phyloP scores from a whole-genome alignment of 2,888 invertebrate species.

The Microchrysa polita region DNA sequence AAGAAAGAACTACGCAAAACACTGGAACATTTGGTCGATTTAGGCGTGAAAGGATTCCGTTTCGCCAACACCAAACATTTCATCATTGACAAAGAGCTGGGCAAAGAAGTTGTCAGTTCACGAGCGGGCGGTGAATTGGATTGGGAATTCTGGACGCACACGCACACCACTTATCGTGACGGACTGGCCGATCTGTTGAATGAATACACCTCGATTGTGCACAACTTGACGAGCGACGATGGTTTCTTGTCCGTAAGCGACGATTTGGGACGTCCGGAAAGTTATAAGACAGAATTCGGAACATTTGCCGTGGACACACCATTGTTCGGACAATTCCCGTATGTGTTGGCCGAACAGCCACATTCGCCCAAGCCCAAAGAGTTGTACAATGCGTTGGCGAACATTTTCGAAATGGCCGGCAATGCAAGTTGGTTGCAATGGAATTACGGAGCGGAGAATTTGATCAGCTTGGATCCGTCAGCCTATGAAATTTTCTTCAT shows the following conservation, averaged over 20 bases:
- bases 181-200: conserved; percentile 70
- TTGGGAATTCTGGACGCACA: conserved; percentile 74
- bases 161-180: conserved; percentile 72
- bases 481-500: conserved; percentile 75
- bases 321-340: conserved; percentile 59
- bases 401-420: conserved; percentile 54
- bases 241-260: conserved; percentile 64
- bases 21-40: conserved; percentile 74
- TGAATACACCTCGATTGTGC: conserved; percentile 72
- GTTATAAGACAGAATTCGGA: conserved; percentile 55
- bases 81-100: conserved; percentile 68
- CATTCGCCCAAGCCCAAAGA: conserved; percentile 54
- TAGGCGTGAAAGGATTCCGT: conserved; percentile 86
- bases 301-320: conserved; percentile 60
- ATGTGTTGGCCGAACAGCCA: conserved; percentile 51
- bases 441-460: conserved; percentile 57
- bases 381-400: conserved; percentile 55
- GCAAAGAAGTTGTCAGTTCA: conserved; percentile 66
- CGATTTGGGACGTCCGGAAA: conserved; percentile 58
- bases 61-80: conserved; percentile 71
- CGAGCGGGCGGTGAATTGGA: conserved; percentile 63
- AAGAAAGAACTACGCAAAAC: conserved; percentile 73
- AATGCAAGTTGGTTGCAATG: conserved; percentile 62
- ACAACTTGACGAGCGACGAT: conserved; percentile 66
- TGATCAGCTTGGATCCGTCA: conserved; percentile 55